Base-by-base conservation (phyloP, 2,888 invertebrate species). In the Yponomeuta cagnagella region DNA sequence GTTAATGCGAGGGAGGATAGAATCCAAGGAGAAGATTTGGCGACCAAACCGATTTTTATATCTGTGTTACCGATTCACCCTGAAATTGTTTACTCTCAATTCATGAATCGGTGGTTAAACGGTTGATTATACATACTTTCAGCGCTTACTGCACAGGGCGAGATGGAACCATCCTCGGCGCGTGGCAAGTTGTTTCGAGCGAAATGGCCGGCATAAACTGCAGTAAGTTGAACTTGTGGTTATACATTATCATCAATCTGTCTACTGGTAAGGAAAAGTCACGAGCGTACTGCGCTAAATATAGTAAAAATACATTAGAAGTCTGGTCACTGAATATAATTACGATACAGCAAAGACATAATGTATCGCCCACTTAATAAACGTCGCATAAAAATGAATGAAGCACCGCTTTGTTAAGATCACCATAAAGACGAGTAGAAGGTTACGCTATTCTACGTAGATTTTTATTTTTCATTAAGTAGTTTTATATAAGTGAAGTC, bases 121-220 rank as follows among this genome's bases (percentile, higher is more conserved):
- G 52, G 15, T 67, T 67, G 70, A 37, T 70, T 71, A 30, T 73
- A 71, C 64, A 30, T 73, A 71, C 64, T 77, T 82, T 74, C 80
- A 95, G 95, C 68, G 93, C 93, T 48, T 92, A 90, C 75, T 95
- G 95, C 77, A 93, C 93, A 30, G 94, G 93, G 85, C 92, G 93
- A 75, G 94, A 94, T 77, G 94, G 93, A 33, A 81, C 82, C 58
- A 91, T 90, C 77, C 87, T 95, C 48, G 93, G 92, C 37, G 85
- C 92, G 65, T 95, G 92, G 88, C 93, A 93, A 77, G 80, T 84
- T 0, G 82, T 84, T 48, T 81, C 83, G 72, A 84, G 79, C 74
- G 80, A 80, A 74, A 83, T 87, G 79, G 74, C 73, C 2, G 83
- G 81, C 72, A 88, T 93, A 80, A 92, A 93, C 81, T 95, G 95